phyloP scores from a whole-genome alignment of 2,113 vertebrate species.

The Pandion haliaetus region DNA sequence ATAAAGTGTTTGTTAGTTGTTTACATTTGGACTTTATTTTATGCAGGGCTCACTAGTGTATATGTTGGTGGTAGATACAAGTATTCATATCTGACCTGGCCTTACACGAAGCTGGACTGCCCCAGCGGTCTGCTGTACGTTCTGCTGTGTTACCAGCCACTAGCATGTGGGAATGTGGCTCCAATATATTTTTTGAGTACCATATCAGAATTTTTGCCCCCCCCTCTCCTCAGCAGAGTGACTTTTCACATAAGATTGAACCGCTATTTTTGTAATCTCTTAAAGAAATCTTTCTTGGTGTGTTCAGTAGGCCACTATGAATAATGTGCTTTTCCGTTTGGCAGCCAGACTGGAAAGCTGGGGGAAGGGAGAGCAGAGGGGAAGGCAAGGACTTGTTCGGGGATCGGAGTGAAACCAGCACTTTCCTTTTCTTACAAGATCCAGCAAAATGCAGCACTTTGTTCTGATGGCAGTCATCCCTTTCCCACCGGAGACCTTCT shows the following conservation, averaged over 20 bases:
- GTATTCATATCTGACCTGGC: fast-evolving
- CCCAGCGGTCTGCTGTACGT: neutral
- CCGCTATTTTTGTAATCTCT: neutral
- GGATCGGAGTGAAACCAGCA: neutral
- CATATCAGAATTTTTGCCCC: neutral
- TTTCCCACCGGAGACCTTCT: neutral
- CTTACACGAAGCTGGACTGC: neutral
- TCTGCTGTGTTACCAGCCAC: neutral
- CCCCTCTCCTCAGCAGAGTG: neutral
- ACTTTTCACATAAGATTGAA: neutral
- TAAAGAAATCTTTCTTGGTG: neutral
- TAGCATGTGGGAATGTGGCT: neutral
- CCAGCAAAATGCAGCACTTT: neutral
- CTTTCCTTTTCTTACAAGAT: neutral
- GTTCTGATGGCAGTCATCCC: neutral
- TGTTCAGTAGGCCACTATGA: neutral
- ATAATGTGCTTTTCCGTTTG: slow-evolving; percentile 3
- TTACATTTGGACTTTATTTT: neutral
- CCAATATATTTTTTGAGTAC: neutral
- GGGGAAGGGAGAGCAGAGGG: neutral
- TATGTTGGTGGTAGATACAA: neutral
- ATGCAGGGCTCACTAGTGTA: neutral
- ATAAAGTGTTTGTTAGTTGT: neutral
- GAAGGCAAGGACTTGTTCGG: neutral
- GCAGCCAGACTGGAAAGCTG: neutral